Evolutionary conservation across 2,113 vertebrate genomes (phyloP), one percentile per base, ranked within the genome.

Genomic region (Erythrocercus mccallii): DNA sequence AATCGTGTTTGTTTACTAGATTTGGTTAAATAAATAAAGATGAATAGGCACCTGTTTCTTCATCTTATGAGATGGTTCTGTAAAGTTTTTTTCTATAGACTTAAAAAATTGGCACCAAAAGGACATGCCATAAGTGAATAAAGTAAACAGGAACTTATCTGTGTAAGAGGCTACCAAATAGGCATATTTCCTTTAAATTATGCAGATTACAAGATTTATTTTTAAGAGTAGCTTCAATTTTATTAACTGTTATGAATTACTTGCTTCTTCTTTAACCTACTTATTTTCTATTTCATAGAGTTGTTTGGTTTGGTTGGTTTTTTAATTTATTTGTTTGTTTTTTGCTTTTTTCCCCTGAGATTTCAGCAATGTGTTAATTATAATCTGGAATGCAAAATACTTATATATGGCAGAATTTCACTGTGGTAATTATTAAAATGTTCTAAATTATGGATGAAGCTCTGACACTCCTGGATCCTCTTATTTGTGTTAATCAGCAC

Each of bases 281-380:
- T 73, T 44, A 11, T 57, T 77, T 64, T 80, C 7, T 53, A 8
- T 86, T 88, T 73, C 27, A 4, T 16, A 44, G 14, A 40, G 5
- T 11, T 84, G 9, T 9, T 25, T 31, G 3, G 1, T 60, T 73
- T 31, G 11, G 3, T n/a, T 54, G 21, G 20, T 16, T 61, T 38
- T 40, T 27, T 22, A 37, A 28, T 48, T 48, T 80, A 31, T 48
- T 88, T 72, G 2, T 5, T 72, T 31, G 14, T 0, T 40, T 50
- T 48, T 73, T 45, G 1, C 10, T 18, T 27, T 62, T 31, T 30
- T 3, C 0, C 3, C 37, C 4, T 0, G 4, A 65, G 13, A 40
- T 80, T 73, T 94, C 54, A 77, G 7, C 17, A 65, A 57, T 45
- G 5, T 33, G 11, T 37, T 92, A 74, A 77, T 42, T 70, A 58